Base-by-base conservation (phyloP, 1,140 invertebrate genomes). In the Aradophagus sp. region DNA sequence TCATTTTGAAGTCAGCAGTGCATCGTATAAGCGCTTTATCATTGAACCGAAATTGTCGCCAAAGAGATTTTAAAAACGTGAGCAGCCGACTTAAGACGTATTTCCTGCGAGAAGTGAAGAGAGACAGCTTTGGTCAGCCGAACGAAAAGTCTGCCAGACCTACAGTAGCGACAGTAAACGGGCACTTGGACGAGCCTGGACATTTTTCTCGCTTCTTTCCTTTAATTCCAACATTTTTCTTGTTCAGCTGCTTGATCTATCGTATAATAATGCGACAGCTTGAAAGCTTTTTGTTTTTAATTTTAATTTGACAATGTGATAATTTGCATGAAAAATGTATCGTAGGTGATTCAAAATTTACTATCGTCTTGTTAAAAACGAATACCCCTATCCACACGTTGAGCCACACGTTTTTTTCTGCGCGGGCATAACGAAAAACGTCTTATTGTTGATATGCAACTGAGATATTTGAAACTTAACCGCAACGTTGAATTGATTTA, bases 11-110 rank as follows among this genome's bases (percentile, higher is more conserved):
- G 47, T 56, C 42, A 56, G 61, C 50, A 45, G 47, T 66, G 27
- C 23, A 50, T 56, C 36, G 62, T 50, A 50, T 50, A 66, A 56
- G 44, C 62, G 29, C 31, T 29, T 66, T 66, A 66, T 66, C 62
- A 42, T 41, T 56, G 36, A 19, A 48, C 44, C 27, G 36, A 56
- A 66, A 55, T 55, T 66, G 62, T 66, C 62, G 35, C 62, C 42
- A 66, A 56, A 55, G 44, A 66, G 44, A 66, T 56, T 67, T 42
- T 45, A 56, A 58, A 66, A 58, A 67, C 52, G 44, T 56, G 62
- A 66, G 62, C 44, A 31, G 53, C 63, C 38, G 47, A 52, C 38
- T 50, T 67, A 52, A 59, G 32, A 52, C 31, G 52, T 67, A 58
- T 14, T 67, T 67, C 38, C 32, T 36, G 53, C 11, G 11, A 13